These are phyloP conservation scores for Carterocephalus palaemon DNA, from an alignment of 2,888 invertebrate genomes.

Conservation along the genomic window DNA sequence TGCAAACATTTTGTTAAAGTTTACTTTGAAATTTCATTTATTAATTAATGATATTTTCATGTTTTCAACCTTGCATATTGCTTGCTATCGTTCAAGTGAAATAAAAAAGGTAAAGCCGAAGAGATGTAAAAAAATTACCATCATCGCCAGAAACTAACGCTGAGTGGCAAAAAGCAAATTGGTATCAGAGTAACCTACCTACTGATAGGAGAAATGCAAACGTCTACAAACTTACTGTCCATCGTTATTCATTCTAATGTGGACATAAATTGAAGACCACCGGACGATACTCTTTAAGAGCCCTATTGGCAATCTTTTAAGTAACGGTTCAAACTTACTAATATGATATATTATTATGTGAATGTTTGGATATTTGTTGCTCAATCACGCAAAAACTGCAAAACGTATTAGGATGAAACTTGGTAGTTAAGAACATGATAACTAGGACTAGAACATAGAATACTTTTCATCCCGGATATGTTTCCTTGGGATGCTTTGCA, in stretches of 20 bases:
- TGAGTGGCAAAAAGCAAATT: constrained; percentile 24
- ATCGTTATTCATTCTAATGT: constrained; percentile 66
- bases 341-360: too few relatives aligned
- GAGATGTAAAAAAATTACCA: constrained; percentile 18
- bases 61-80: too few relatives aligned
- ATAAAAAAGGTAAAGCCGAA: constrained; percentile 13
- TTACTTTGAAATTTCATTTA: too few relatives aligned
- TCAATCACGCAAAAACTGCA: too few relatives aligned
- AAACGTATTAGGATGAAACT: too few relatives aligned
- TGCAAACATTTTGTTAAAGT: too few relatives aligned
- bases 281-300: constrained; percentile 57
- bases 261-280: constrained; percentile 60
- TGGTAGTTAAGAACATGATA: too few relatives aligned
- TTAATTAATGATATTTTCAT: too few relatives aligned
- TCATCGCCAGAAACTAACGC: constrained; percentile 13
- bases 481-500: too few relatives aligned
- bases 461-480: too few relatives aligned
- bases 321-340: constrained; percentile 31
- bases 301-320: constrained; percentile 51
- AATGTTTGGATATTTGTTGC: too few relatives aligned
- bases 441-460: too few relatives aligned
- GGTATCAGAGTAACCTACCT: constrained; percentile 32
- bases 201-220: constrained; percentile 42
- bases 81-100: constrained; percentile 3
- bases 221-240: constrained; percentile 58